Base-by-base conservation (phyloP, 2,888 invertebrate genomes). In the Stenchaetothrips biformis region DNA sequence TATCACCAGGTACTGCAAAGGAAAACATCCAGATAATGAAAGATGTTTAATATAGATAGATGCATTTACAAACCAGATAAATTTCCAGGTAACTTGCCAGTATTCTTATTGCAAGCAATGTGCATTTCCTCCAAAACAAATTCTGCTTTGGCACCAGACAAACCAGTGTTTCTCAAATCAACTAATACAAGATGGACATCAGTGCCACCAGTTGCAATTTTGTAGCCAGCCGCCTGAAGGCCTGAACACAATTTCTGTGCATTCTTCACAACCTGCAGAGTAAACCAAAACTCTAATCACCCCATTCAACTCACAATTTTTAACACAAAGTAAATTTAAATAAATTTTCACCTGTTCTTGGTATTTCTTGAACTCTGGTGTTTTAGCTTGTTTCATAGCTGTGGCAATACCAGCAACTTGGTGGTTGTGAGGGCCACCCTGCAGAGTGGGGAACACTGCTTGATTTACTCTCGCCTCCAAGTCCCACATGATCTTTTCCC, bases 51-150 rank as follows among this genome's bases (percentile, higher is more conserved):
- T 21, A 0, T 7, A 67, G 21, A n/a, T 18, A 11, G 13, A 11
- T 11, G 18, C 18, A 13, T 53, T 53, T 7, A 4, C 16, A 13
- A 53, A 53, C 18, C 16, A 4, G 53, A 7, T 37, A 53, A 53
- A 18, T 13, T 53, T 13, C 8, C 37, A 37, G 37, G 1, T 37
- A 25, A 74, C 80, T 81, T 80, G 84, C 85, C 83, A 48, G 85
- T 99, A 87, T 99, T 99, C 88, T 99, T 99, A 87, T 99, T 99
- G 85, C 97, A 97, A 18, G 97, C 97, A 84, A 99, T 94, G 81
- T 93, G 92, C 84, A 96, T 92, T 82, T 95, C 91, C 87, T 99
- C 99, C 49, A 99, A 89, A 78, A 97, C 91, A 80, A 92, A 92
- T 87, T 99, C 99, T 0, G 94, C 96, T 81, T 94, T 92, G 13